Conservation (phyloP, 2,888 invertebrate species). For the Mimachlamys varia region DNA sequence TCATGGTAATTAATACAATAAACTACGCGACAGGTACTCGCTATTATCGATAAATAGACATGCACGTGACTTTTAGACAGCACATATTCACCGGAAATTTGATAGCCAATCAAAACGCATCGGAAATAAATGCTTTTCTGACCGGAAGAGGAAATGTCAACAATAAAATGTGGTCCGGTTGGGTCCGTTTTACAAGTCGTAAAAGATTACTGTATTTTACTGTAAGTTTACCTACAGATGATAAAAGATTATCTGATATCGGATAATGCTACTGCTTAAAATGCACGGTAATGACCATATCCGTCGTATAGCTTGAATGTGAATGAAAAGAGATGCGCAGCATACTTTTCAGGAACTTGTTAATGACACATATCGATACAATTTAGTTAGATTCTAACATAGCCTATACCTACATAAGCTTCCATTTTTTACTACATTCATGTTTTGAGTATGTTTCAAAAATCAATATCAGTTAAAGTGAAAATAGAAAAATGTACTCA, state of each 20-base stretch:
- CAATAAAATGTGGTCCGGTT: neutral
- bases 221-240: neutral
- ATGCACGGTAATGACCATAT: neutral
- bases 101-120: neutral
- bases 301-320: too few relatives aligned
- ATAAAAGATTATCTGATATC: neutral
- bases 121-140: constrained; percentile 3
- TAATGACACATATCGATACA: too few relatives aligned
- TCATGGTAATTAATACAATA: constrained; percentile 12
- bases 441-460: too few relatives aligned
- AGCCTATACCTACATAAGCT: neutral
- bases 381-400: neutral
- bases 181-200: neutral
- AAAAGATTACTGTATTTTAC: neutral
- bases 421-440: too few relatives aligned
- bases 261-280: neutral
- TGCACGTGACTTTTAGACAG: constrained; percentile 6
- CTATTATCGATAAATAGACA: neutral
- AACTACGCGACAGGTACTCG: constrained; percentile 5
- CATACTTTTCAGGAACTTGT: too few relatives aligned
- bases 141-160: neutral
- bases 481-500: too few relatives aligned
- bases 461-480: too few relatives aligned
- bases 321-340: too few relatives aligned
- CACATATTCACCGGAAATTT: neutral